These are phyloP conservation scores for Anguilla anguilla DNA, from an alignment of 2,797 vertebrate species.

Conservation along the genomic window DNA sequence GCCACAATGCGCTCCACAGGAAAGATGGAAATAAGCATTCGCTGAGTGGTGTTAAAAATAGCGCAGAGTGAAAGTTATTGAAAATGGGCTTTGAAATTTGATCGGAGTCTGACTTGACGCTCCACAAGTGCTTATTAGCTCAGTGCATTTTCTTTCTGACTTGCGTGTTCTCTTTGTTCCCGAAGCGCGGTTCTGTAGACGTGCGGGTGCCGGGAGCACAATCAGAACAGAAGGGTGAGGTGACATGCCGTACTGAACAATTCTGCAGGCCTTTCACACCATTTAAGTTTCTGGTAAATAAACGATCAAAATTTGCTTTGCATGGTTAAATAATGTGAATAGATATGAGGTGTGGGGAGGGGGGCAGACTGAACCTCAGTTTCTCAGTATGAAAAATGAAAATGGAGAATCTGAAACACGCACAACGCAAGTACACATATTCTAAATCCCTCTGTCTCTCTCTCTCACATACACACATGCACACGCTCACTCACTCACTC, in stretches of 20 bases:
- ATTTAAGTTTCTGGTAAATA: background rate
- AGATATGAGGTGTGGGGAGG: background rate
- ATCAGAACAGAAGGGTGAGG: constrained; percentile 5
- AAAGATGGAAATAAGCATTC: background rate
- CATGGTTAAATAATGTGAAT: background rate
- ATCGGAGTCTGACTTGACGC: background rate
- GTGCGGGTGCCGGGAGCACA: no score
- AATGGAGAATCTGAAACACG: background rate
- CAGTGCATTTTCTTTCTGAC: background rate
- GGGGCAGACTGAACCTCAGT: background rate
- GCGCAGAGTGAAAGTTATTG: background rate
- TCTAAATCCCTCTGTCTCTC: background rate
- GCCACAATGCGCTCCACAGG: background rate
- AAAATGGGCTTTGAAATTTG: background rate
- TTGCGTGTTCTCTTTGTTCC: background rate
- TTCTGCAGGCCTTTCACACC: background rate
- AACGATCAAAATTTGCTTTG: background rate
- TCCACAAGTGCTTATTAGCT: constrained; percentile 15
- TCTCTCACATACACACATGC: background rate
- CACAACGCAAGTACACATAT: background rate
- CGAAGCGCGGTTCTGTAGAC: background rate
- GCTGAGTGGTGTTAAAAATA: constrained; percentile 1
- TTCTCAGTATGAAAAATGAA: background rate
- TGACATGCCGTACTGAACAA: background rate
- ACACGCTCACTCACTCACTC: no score